Conservation (phyloP, 2,888 invertebrate genomes). For the Apodemia hepburni region DNA sequence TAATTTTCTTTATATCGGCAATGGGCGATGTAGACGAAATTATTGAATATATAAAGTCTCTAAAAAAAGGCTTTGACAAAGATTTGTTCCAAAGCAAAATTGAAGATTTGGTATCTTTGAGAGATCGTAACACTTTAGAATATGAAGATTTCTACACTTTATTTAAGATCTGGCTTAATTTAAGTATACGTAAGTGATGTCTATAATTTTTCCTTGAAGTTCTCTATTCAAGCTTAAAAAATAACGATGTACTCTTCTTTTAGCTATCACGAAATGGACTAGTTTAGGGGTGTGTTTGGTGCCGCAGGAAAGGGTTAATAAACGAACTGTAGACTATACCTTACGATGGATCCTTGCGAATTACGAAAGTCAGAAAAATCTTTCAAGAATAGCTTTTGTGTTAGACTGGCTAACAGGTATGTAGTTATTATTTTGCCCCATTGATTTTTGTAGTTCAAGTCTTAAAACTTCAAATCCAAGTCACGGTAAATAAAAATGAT, state of each 20-base stretch:
- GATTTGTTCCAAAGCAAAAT: conserved; percentile 64
- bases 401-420: conserved; percentile 71
- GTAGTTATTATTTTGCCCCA: neutral
- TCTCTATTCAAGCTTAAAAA: neutral
- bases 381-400: conserved; percentile 55
- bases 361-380: conserved; percentile 45
- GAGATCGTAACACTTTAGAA: conserved; percentile 50
- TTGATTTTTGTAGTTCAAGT: conserved; percentile 4
- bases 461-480: too few species aligned
- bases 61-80: conserved; percentile 69
- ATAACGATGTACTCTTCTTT: conserved; percentile 33
- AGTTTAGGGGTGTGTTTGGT: conserved; percentile 61
- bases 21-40: conserved; percentile 67
- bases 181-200: conserved; percentile 63
- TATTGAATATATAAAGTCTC: conserved; percentile 60
- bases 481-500: too few species aligned
- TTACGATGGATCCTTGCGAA: conserved; percentile 64
- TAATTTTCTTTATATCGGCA: neutral
- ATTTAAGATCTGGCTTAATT: conserved; percentile 71
- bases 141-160: conserved; percentile 63
- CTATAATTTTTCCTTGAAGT: neutral
- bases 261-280: conserved; percentile 68
- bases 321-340: conserved; percentile 56
- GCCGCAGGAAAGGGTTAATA: conserved; percentile 53
- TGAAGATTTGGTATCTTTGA: conserved; percentile 39